phyloP scores from a whole-genome alignment of 2,888 invertebrate genomes.

The Caenorhabditis doughertyi region DNA sequence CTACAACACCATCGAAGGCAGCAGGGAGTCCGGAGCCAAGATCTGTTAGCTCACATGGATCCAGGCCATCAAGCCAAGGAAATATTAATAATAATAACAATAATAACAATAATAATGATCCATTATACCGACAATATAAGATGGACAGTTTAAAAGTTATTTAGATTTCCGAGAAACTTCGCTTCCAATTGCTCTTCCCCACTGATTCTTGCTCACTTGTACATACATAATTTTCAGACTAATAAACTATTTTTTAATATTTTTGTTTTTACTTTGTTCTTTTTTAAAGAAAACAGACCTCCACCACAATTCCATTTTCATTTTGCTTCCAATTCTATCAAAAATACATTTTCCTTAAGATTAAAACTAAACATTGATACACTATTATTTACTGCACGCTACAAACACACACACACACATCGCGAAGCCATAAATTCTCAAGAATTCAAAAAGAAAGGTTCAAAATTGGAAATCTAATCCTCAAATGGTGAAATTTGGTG shows the following conservation, averaged over 20 bases:
- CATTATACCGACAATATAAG: constrained; percentile 38
- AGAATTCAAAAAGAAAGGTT: constrained; percentile 49
- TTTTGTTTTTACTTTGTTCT: background rate
- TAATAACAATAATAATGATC: constrained; percentile 10
- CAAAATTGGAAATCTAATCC: constrained; percentile 18
- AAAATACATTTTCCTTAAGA: background rate
- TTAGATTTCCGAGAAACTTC: background rate
- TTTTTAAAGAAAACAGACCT: background rate
- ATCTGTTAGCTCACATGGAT: constrained; percentile 37
- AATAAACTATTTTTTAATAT: background rate
- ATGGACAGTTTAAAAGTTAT: constrained; percentile 46
- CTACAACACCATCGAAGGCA: background rate
- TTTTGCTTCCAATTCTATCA: background rate
- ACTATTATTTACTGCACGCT: background rate
- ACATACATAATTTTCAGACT: background rate
- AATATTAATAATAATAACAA: background rate
- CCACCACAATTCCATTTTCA: background rate
- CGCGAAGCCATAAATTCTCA: constrained; percentile 35
- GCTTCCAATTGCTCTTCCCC: background rate
- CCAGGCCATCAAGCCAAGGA: constrained; percentile 1
- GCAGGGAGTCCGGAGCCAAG: constrained; percentile 4
- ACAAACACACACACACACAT: background rate
- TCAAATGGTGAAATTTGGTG: background rate
- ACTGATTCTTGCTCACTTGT: background rate
- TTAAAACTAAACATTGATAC: background rate